Evolutionary conservation across 2,888 invertebrate species (phyloP), one percentile per base, ranked within the genome.

Genomic region (Agrochola lota): DNA sequence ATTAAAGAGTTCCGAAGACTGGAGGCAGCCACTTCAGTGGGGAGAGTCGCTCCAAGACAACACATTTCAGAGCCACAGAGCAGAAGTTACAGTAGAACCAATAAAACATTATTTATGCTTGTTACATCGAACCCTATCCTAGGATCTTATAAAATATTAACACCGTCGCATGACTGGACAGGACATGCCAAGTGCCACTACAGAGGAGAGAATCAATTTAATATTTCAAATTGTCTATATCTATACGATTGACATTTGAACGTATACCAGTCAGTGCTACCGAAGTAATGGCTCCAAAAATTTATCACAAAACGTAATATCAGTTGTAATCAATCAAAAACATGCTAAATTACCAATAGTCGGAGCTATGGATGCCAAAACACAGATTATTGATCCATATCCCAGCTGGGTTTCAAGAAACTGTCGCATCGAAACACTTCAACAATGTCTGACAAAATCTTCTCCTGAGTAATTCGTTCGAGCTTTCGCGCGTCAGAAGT

Each of bases 1-100:
- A 85, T 85, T 84, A 85, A 85, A 83, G 77, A 86, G 74, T 84
- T 76, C 70, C 55, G 69, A 70, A 74, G 72, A 70, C 74, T 73
- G 17, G 30, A 80, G 77, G 55, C 72, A 66, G 68, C 62, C 55
- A 72, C 81, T 85, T 66, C 66, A 73, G 67, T 46, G 73, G 55
- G 63, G 60, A 63, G 85, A 71, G 67, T 30, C 49, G 66, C 64
- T 71, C 35, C 5, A 35, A 82, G 67, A 83, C 66, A 74, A 74
- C 66, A 84, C 49, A 67, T 74, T 74, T 64, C 26, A 40, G 52
- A 43, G 55, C 43, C 63, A 77, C 69, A 81, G 69, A 40, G 57
- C 43, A 77, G 17, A 60, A 59, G n/a, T 26, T 55, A 43, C 76
- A 63, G 62, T 43, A 35, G 8, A 20, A 78, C 12, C 17, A 70